Evolutionary conservation across 1,140 invertebrate species (phyloP), one percentile per base, ranked within the genome.

Genomic region (Steinernema khuongi): DNA sequence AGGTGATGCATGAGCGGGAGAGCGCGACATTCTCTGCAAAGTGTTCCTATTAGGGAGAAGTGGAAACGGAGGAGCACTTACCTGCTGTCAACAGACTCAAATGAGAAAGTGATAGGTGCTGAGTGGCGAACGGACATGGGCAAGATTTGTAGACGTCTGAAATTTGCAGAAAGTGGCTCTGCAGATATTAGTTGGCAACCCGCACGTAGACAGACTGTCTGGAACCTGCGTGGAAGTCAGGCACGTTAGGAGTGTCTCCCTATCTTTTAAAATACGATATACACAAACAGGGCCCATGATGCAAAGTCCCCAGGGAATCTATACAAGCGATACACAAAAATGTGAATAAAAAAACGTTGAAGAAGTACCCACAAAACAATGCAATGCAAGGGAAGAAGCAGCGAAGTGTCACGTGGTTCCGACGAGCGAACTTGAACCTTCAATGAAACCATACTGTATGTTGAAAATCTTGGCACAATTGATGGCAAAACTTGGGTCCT

Each of bases 131-230:
- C 4, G 50, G 7, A 22, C 50, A 7, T 17, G 2, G 22, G 4
- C 26, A n/a, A 4, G 7, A 60, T 60, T 60, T 60, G 50, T 22
- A 60, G 50, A 60, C 50, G 50, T 60, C 50, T 60, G 50, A n/a
- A 41, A 41, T 41, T 41, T 41, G 36, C 36, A 41, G 36, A 41
- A 41, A 7, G 36, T 11, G 36, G n/a, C 36, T 11, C 7, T 7
- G n/a, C 36, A 41, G 36, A n/a, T 7, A n/a, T 41, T 41, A 7
- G n/a, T 41, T 41, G n/a, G 36, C 7, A 41, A 41, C n/a, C 36
- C 36, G 36, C 7, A n/a, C 7, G 36, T n/a, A n/a, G 36, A 11
- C 36, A n/a, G 36, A 11, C 7, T 11, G n/a, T 11, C 36, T 41
- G 36, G n/a, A 41, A 41, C 7, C 36, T n/a, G 7, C n/a, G n/a